Evolutionary conservation across 2,888 invertebrate genomes (phyloP), one percentile per base, ranked within the genome.

Genomic region (Chydorus sphaericus): DNA sequence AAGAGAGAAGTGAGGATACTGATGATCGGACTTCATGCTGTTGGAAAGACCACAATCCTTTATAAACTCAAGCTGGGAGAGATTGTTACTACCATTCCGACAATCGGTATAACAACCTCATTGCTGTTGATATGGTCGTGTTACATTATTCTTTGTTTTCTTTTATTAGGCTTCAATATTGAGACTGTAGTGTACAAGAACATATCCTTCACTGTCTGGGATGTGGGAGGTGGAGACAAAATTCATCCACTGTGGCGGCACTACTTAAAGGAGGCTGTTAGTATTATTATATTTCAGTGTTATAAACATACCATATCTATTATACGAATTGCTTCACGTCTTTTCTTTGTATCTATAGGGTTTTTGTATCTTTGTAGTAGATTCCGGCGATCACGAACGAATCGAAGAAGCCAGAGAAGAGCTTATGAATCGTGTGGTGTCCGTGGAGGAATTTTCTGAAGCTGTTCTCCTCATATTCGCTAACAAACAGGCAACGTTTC

Each of bases 381-480:
- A 98, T 80, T 96, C 94, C 78, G 98, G 97, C 75, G 97, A 98
- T 76, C 82, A 96, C 74, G 97, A 98, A 77, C 88, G 96, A 82
- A 90, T 97, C 65, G 92, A 91, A 48, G 97, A 98, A 74, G 97
- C 96, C 65, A 85, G 93, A 69, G 96, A 98, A 73, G 97, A 98
- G 75, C 79, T 98, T 69, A 92, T 92, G 91, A 79, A n/a, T n/a
- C n/a, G 96, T 73, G 97, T 98, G 97, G 77, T 98, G 73, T 92
- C 93, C 64, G 97, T 98, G 79, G 97, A 98, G 72, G 97, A 98
- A 75, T 81, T 98, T 65, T 83, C 97, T 76, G 97, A 98, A 83
- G 97, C 97, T 63, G 96, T 96, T 66, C 82, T 98, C 68, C 79
- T 98, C 70, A 94, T 98, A 74, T 98, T 98, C 75, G 97, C 97